A percentile compares a stretch with the other conserved stretches of the same genome.
These are phyloP conservation scores for Serilophus lunatus DNA, from an alignment of 2,113 vertebrate genomes.

Conservation along the genomic window DNA sequence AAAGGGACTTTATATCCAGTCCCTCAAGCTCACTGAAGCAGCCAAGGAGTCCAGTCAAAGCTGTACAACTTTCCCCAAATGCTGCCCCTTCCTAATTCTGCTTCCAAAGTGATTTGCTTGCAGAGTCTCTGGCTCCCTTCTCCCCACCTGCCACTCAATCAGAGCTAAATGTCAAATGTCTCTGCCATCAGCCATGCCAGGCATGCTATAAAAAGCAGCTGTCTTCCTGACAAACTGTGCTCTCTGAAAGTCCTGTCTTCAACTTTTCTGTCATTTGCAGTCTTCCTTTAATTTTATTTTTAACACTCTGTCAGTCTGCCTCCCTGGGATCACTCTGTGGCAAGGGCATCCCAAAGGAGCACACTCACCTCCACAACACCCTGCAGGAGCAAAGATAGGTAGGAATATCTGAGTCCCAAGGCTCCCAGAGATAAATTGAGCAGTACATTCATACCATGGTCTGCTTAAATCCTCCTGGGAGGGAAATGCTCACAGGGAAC, in stretches of 20 bases:
- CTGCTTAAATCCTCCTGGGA: neutral
- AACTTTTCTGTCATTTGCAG: neutral
- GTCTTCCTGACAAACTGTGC: conserved; percentile 23
- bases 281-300: conserved; percentile 35
- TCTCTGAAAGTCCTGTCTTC: conserved; percentile 18
- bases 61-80: neutral
- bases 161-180: conserved; percentile 53
- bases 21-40: neutral
- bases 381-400: neutral
- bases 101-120: neutral
- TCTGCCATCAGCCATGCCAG: conserved; percentile 40
- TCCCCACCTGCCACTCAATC: conserved; percentile 41
- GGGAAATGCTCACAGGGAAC: neutral
- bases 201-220: conserved; percentile 42
- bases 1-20: neutral
- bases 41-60: neutral
- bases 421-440: neutral
- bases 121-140: neutral
- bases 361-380: rapidly evolving
- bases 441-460: neutral
- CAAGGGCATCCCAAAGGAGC: neutral
- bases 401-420: neutral
- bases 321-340: neutral
- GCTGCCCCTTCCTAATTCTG: neutral
- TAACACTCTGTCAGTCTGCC: neutral